Evolutionary conservation across 2,888 invertebrate species (phyloP).

Genomic region (Agriopis leucophaearia): DNA sequence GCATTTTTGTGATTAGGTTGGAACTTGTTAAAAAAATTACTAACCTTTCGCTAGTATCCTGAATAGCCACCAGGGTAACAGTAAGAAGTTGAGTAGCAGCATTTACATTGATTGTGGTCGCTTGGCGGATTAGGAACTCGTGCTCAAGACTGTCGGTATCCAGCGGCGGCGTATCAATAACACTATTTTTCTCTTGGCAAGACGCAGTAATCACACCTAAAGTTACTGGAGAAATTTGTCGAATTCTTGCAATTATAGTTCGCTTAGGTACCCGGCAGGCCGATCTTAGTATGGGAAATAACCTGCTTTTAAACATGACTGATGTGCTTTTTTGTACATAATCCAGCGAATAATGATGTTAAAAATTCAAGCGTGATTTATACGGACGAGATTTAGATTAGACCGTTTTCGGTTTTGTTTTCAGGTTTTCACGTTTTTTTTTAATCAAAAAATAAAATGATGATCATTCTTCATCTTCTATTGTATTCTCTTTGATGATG

Average conservation of each 20-base stretch:
- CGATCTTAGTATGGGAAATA: slow-evolving; percentile 61
- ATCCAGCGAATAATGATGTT: not conserved
- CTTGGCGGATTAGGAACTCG: slow-evolving; percentile 84
- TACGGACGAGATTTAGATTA: too few species aligned
- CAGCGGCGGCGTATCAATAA: slow-evolving; percentile 54
- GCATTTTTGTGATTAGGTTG: too few species aligned
- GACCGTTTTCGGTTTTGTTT: too few species aligned
- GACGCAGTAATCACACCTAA: slow-evolving; percentile 65
- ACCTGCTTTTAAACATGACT: slow-evolving; percentile 65
- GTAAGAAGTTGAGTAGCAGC: slow-evolving; percentile 85
- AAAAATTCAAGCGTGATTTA: not conserved
- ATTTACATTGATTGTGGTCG: slow-evolving; percentile 83
- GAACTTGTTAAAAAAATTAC: slow-evolving; percentile 9
- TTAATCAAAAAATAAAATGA: too few species aligned
- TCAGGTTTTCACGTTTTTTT: too few species aligned
- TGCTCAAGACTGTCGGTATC: slow-evolving; percentile 76
- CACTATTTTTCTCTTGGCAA: slow-evolving; percentile 64
- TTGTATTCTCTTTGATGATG: too few species aligned
- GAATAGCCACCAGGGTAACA: slow-evolving; percentile 83
- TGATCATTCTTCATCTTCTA: too few species aligned
- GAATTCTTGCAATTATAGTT: slow-evolving; percentile 54
- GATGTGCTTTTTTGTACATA: slow-evolving; percentile 10
- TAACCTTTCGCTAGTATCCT: slow-evolving; percentile 83
- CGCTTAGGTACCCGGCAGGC: slow-evolving; percentile 54
- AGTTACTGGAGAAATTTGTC: slow-evolving; percentile 63